Base-by-base conservation (phyloP, 1,140 invertebrate species). In the Samia ricini region DNA sequence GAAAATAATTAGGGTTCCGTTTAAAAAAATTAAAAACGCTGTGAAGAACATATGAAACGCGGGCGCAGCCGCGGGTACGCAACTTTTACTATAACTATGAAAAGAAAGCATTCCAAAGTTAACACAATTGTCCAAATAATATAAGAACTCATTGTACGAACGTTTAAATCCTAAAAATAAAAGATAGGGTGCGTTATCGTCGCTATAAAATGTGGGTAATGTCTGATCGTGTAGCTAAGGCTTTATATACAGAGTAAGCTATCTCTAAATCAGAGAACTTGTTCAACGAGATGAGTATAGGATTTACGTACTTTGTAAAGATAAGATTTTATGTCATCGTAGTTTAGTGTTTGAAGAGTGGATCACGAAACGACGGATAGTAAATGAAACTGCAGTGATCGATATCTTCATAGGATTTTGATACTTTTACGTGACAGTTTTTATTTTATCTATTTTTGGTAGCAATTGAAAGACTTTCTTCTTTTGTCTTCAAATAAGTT, bases 121-220 rank as follows among this genome's bases (percentile, higher is more conserved):
- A n/a, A n/a, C n/a, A n/a, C n/a, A n/a, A n/a, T n/a, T n/a, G n/a
- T n/a, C n/a, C n/a, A n/a, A n/a, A n/a, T n/a, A n/a, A n/a, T 2
- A 5, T 36, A 36, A 4, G 26, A 56, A 64, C 56, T 64, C 61
- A 64, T 61, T 56, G 61, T 56, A 52, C 58, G 59, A 68, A 52
- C 58, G 59, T 63, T 68, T 68, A 61, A 60, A 61, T 24, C 63
- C 33, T 54, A 61, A 22, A 24, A 48, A 54, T 54, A 18, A 49
- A 21, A 50, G 55, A 55, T 10, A 68, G 50, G 22, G 62, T 62
- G 56, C 60, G 60, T 68, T 64, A 64, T 64, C 62, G 60, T 22
- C 55, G 59, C 51, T 64, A 55, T 64, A 64, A 68, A 68, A 19
- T 61, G 59, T 56, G 42, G n/a, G n/a, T 22, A 51, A 60, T 36